phyloP scores from a whole-genome alignment of 1,140 invertebrate species.

The Gryon sp. region DNA sequence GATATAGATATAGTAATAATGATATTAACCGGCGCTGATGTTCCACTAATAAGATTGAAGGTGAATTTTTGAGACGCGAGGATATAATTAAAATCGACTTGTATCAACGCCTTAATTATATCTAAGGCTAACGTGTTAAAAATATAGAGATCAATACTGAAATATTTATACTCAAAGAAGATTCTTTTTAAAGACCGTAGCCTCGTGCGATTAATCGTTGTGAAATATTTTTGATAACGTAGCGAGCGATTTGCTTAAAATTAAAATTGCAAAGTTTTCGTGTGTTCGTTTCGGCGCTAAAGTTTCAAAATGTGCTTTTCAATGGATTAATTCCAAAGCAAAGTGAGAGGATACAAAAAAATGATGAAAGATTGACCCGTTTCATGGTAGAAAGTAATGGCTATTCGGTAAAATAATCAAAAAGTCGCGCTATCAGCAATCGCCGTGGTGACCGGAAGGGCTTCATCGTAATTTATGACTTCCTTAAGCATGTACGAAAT shows the following conservation, averaged over 20 bases:
- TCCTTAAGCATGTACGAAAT: constrained; percentile 47
- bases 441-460: constrained; percentile 48
- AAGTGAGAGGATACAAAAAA: background rate
- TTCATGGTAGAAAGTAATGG: constrained; percentile 30
- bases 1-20: too few relatives aligned
- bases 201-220: constrained; percentile 23
- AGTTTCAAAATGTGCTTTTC: constrained; percentile 8
- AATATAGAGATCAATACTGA: constrained; percentile 38
- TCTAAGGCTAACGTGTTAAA: constrained; percentile 29
- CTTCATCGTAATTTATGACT: constrained; percentile 46
- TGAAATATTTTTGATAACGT: constrained; percentile 1
- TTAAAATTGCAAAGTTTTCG: constrained; percentile 6
- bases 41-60: background rate
- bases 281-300: background rate
- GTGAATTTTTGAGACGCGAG: background rate
- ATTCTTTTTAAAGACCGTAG: background rate
- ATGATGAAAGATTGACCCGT: constrained; percentile 22
- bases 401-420: constrained; percentile 33
- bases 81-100: constrained; percentile 26
- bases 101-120: constrained; percentile 12
- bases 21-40: too few relatives aligned
- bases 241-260: constrained; percentile 6
- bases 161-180: constrained; percentile 37
- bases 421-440: constrained; percentile 48
- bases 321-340: constrained; percentile 7